Percentiles rank a stretch among this genome's conserved stretches.
phyloP scores from a whole-genome alignment of 2,797 vertebrate genomes.

The Semaprochilodus insignis region DNA sequence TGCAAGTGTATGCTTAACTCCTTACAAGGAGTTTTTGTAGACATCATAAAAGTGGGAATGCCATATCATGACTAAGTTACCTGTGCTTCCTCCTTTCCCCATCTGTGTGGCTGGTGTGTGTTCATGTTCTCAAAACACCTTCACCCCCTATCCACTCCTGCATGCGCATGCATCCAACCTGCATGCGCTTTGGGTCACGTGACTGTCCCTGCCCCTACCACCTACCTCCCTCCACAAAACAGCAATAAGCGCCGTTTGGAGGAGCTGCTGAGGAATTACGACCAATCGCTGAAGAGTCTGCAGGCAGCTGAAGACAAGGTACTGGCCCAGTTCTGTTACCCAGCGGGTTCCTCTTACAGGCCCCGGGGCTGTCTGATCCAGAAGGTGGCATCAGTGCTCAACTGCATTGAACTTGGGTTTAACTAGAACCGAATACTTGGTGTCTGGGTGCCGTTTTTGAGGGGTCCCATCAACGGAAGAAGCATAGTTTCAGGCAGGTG shows the following conservation, averaged over 20 bases:
- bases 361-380: neutral
- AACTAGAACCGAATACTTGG: neutral
- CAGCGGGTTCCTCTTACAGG: slow-evolving; percentile 37
- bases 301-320: slow-evolving; percentile 93
- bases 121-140: slow-evolving; percentile 56
- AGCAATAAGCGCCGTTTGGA: slow-evolving; percentile 88
- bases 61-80: slow-evolving; percentile 51
- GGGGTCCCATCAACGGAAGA: neutral
- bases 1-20: neutral
- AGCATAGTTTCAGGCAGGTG: slow-evolving; percentile 25
- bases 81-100: slow-evolving; percentile 53
- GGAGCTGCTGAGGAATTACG: slow-evolving; percentile 89
- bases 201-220: slow-evolving; percentile 55
- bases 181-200: slow-evolving; percentile 65
- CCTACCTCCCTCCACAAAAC: slow-evolving; percentile 76
- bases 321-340: slow-evolving; percentile 70
- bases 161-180: too few relatives aligned
- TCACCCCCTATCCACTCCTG: slow-evolving; percentile 29
- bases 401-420: slow-evolving; percentile 14
- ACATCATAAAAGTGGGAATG: slow-evolving; percentile 59
- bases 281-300: slow-evolving; percentile 92
- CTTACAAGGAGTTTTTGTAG: neutral
- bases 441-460: neutral
- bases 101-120: slow-evolving; percentile 54
- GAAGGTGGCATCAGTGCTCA: slow-evolving; percentile 18